Conservation (phyloP, 2,797 vertebrate genomes). For the Lindbergichthys nudifrons region DNA sequence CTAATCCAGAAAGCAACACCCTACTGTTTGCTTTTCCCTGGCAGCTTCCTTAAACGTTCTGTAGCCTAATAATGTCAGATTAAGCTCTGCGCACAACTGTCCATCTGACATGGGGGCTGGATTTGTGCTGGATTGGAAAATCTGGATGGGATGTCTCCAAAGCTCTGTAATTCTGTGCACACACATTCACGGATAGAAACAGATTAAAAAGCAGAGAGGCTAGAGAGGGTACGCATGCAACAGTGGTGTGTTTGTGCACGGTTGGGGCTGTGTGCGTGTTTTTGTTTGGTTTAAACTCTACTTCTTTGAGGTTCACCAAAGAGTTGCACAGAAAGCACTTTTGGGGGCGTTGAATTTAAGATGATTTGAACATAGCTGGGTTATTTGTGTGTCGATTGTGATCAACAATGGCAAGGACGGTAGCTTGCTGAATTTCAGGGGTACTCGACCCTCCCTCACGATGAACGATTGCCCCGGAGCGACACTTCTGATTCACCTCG, state of each 20-base stretch:
- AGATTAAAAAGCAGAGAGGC: conserved; percentile 73
- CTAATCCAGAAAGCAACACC: conserved; percentile 70
- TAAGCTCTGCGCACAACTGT: conserved; percentile 81
- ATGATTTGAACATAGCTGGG: conserved; percentile 1
- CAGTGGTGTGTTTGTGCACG: conserved; percentile 17
- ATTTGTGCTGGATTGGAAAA: conserved; percentile 85
- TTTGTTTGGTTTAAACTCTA: conserved; percentile 26
- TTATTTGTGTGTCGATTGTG: conserved; percentile 22
- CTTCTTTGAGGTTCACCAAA: conserved; percentile 26
- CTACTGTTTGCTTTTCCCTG: conserved; percentile 53
- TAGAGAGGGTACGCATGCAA: conserved; percentile 42
- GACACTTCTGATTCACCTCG: conserved; percentile 62
- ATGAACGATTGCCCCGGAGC: conserved; percentile 55
- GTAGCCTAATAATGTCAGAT: conserved; percentile 76
- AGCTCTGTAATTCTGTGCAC: conserved; percentile 78
- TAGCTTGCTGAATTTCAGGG: conserved; percentile 32
- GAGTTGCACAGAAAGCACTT: conserved; percentile 26
- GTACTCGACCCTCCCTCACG: conserved; percentile 45
- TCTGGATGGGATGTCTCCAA: conserved; percentile 76
- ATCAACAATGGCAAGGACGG: conserved; percentile 28
- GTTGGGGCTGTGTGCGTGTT: conserved; percentile 3
- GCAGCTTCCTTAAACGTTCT: conserved; percentile 50
- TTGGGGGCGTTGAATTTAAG: background rate
- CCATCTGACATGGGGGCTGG: conserved; percentile 81
- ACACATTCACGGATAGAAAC: conserved; percentile 53